Evolutionary conservation across 2,797 vertebrate species (phyloP), one percentile per base, ranked within the genome.

Genomic region (Orientallactaga sibirica): DNA sequence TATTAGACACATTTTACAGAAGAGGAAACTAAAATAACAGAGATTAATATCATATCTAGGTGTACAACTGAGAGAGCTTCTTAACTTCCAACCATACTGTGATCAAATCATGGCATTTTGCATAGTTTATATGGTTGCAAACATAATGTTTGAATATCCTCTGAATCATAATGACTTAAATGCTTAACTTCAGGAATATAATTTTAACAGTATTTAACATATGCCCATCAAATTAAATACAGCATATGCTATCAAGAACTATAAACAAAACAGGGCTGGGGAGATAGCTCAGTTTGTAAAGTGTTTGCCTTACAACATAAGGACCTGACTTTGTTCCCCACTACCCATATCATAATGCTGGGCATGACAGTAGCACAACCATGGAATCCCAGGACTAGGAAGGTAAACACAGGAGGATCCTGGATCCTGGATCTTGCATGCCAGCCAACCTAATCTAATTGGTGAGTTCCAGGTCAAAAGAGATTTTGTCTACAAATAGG

Each of bases 201-300:
- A 48, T 37, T 75, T 89, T 55, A 83, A 86, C 86, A 89, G 2
- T 27, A 58, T 43, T 90, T 84, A 76, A 78, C 29, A 91, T n/a
- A 66, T 25, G 9, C 1, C 3, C 10, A 22, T 33, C 18, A 71
- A 85, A 78, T 71, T 91, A 91, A 91, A 94, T 25, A 16, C 33
- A 94, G 10, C 33, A 24, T 75, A 6, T 18, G 71, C 41, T 71
- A 90, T 55, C 43, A 12, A 75, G 87, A 24, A 64, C 18, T 64
- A 64, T 19, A 64, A 64, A 64, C 22, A 64, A 14, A 62, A 20
- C 4, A 6, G 22, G 22, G 22, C 62, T 24, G 3, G 22, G 18
- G 5, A 64, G 6, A 64, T 64, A 20, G 5, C 62, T 12, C 55
- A 55, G 55, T 48, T 48, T 48, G 43, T 55, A 55, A 55, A 55